phyloP scores from a whole-genome alignment of 2,888 invertebrate genomes.

The Petrolisthes cinctipes region DNA sequence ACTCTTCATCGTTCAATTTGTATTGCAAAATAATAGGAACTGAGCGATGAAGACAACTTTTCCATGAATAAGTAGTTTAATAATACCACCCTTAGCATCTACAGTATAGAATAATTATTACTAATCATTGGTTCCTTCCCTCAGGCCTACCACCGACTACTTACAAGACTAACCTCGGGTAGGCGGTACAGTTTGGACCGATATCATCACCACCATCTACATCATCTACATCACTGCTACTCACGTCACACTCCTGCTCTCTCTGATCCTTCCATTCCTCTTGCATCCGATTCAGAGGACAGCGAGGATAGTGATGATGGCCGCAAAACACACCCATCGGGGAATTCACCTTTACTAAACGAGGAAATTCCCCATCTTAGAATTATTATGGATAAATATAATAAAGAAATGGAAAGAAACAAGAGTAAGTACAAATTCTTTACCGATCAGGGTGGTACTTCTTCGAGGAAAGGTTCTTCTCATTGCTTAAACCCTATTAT shows the following conservation, averaged over 20 bases:
- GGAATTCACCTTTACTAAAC: conserved; percentile 12
- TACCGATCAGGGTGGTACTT: too few relatives aligned
- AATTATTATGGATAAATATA: conserved; percentile 44
- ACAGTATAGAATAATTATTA: too few relatives aligned
- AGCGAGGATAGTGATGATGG: conserved; percentile 70
- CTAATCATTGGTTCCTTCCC: conserved; percentile 9
- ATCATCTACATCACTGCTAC: conserved; percentile 24
- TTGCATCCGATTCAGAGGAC: conserved; percentile 69
- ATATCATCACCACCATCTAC: conserved; percentile 37
- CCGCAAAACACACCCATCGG: conserved; percentile 5
- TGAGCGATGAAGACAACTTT: too few relatives aligned
- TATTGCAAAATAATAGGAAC: too few relatives aligned
- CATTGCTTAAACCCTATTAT: too few relatives aligned
- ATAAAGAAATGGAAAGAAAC: conserved; percentile 39
- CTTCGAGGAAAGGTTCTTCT: too few relatives aligned
- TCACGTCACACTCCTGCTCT: conserved; percentile 35
- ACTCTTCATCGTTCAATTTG: too few relatives aligned
- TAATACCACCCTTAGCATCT: too few relatives aligned
- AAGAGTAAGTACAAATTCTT: conserved; percentile 34
- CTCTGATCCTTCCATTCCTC: conserved; percentile 57
- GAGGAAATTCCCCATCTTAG: conserved; percentile 39
- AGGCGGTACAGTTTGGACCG: conserved; percentile 58
- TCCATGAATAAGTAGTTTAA: too few relatives aligned
- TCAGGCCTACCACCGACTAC: conserved; percentile 69
- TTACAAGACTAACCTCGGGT: conserved; percentile 67